A percentile compares a stretch with the other conserved stretches of the same genome.
Conservation (phyloP, 2,797 vertebrate species). For the Xiphorhynchus erythropygius region DNA sequence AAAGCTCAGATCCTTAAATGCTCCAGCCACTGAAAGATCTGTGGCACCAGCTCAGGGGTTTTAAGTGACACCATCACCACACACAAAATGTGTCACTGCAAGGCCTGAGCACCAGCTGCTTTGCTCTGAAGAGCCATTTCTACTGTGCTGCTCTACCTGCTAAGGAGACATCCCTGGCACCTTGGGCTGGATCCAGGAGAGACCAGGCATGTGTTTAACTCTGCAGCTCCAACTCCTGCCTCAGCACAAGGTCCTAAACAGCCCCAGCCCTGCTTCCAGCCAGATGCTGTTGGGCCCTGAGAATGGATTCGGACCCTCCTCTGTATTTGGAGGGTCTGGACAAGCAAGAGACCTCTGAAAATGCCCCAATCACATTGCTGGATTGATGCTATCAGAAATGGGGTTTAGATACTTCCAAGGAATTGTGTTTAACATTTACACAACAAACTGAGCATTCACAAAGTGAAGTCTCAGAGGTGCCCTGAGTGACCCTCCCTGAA, state of each 20-base stretch:
- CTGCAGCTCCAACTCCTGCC: background rate
- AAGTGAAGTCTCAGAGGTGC: background rate
- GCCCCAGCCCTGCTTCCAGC: background rate
- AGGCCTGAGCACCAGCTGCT: background rate
- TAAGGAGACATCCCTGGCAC: background rate
- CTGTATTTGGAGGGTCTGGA: background rate
- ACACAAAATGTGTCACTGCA: accelerated
- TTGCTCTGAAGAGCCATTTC: background rate
- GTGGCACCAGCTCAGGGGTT: background rate
- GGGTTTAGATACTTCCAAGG: background rate
- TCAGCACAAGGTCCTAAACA: background rate
- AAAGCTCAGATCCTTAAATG: background rate
- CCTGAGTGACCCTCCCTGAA: background rate
- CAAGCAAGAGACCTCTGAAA: background rate
- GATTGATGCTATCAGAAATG: background rate
- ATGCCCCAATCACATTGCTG: background rate
- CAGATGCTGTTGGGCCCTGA: accelerated
- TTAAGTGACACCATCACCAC: background rate
- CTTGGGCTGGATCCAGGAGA: background rate
- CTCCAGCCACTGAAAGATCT: background rate
- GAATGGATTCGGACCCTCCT: background rate
- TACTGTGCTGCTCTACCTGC: background rate
- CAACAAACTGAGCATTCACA: background rate
- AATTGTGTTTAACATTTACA: background rate
- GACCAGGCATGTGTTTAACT: background rate